These are phyloP conservation scores for Acholoe squamosa DNA, from an alignment of 2,888 invertebrate species.

Conservation along the genomic window DNA sequence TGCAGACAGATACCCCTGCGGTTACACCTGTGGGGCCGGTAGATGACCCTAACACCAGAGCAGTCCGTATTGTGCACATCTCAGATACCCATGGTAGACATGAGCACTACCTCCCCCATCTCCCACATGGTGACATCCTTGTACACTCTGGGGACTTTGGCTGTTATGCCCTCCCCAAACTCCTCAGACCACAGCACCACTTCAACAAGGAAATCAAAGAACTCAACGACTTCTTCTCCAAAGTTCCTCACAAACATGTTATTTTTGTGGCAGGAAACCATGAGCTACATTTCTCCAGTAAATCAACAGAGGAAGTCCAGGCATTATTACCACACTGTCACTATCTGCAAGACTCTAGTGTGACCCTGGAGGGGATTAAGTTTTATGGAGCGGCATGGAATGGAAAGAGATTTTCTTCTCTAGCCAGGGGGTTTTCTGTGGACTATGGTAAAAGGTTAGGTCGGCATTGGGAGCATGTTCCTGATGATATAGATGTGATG, in stretches of 20 bases:
- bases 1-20: not conserved
- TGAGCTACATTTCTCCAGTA: slow-evolving; percentile 73
- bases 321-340: slow-evolving; percentile 72
- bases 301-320: slow-evolving; percentile 71
- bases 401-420: slow-evolving; percentile 72
- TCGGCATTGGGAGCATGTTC: slow-evolving; percentile 75
- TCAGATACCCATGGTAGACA: slow-evolving; percentile 79
- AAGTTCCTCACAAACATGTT: slow-evolving; percentile 77
- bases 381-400: slow-evolving; percentile 80
- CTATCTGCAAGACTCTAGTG: slow-evolving; percentile 77
- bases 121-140: slow-evolving; percentile 79
- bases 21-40: not conserved
- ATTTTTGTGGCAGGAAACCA: slow-evolving; percentile 80
- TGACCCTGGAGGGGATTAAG: slow-evolving; percentile 75
- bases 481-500: slow-evolving; percentile 76
- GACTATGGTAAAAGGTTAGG: slow-evolving; percentile 69
- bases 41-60: not conserved
- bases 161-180: slow-evolving; percentile 67
- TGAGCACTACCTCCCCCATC: slow-evolving; percentile 68
- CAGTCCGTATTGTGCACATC: slow-evolving; percentile 77
- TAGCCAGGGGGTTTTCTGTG: slow-evolving; percentile 75
- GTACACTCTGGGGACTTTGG: slow-evolving; percentile 80
- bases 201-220: slow-evolving; percentile 69
- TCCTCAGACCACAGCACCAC: slow-evolving; percentile 63
- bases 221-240: slow-evolving; percentile 74